Evolutionary conservation across 2,888 invertebrate genomes (phyloP).

Genomic region (Dascillus cervinus): DNA sequence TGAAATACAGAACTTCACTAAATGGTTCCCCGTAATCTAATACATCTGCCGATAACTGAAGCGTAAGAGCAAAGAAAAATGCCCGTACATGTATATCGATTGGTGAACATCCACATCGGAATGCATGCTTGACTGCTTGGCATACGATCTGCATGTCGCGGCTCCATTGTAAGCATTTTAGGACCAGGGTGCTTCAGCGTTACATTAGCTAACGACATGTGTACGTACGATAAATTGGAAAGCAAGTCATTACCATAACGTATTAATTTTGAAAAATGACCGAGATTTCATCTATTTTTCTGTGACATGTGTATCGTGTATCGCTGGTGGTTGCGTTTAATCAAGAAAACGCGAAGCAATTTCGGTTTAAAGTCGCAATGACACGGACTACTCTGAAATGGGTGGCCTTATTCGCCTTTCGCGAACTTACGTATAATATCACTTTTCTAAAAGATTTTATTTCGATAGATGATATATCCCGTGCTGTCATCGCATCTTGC

Average conservation of each 20-base stretch:
- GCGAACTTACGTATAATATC: conserved; percentile 30
- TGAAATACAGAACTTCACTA: conserved; percentile 12
- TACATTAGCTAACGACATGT: conserved; percentile 34
- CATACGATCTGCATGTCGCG: conserved; percentile 29
- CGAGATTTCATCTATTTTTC: no score
- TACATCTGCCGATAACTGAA: conserved; percentile 20
- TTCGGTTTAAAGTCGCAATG: conserved; percentile 13
- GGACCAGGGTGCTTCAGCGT: conserved; percentile 25
- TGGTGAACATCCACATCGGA: conserved; percentile 28
- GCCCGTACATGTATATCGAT: conserved; percentile 28
- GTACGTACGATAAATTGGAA: no score
- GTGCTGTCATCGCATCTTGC: conserved; percentile 35
- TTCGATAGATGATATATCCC: conserved; percentile 41
- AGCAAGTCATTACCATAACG: no score
- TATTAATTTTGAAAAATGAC: no score
- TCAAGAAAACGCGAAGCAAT: conserved; percentile 17
- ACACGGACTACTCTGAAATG: conserved; percentile 10
- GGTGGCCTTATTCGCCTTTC: conserved; percentile 15
- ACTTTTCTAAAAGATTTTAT: conserved; percentile 29
- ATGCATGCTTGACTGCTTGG: conserved; percentile 29
- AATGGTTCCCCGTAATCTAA: conserved; percentile 20
- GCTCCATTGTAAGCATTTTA: conserved; percentile 27
- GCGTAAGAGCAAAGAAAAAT: conserved; percentile 21
- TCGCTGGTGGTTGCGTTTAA: no score
- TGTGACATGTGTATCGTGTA: no score